Base-by-base conservation (phyloP, 1,140 invertebrate species). In the Drosophila pruinosa region DNA sequence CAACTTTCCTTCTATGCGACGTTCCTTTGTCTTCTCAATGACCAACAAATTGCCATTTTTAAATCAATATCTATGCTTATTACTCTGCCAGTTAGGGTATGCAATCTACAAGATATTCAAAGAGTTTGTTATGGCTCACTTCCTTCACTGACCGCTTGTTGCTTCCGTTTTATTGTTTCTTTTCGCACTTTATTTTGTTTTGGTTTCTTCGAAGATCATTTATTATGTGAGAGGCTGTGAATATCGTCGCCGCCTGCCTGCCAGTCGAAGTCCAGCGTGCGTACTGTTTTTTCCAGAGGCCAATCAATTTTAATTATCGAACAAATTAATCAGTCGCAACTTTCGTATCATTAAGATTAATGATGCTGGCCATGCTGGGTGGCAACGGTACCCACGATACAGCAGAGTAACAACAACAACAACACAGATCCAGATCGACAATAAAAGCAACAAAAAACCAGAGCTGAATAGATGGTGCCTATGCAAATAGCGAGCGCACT, bases 261-360 rank as follows among this genome's bases (percentile, higher is more conserved):
- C 15, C 28, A 31, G 26, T 10, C 26, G 28, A 14, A 21, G 39
- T 50, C 56, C 54, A 39, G 34, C 41, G 22, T 59, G 34, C 21
- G 38, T 22, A 36, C 58, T 53, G 57, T 70, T 70, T 62, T 71
- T 57, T 53, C 61, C 45, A 39, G 47, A 38, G 62, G 56, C 61
- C 68, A 78, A 88, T 88, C 82, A 88, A 88, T 88, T 88, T 88
- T 88, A 88, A 88, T 88, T 88, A 88, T 88, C 78, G 78, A 70
- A 75, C 82, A 88, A 78, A 88, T 88, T 86, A 86, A 86, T 86
- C 82, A 81, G 82, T 88, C 82, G 71, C 82, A 82, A 75, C 61
- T 81, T 72, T 88, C 74, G 78, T 81, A 88, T 88, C 82, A 88
- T 88, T 88, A 88, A 88, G 82, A 88, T 88, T 88, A 88, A 88